Conservation (phyloP, 2,797 vertebrate genomes). For the Pyrocephalus nanus region DNA sequence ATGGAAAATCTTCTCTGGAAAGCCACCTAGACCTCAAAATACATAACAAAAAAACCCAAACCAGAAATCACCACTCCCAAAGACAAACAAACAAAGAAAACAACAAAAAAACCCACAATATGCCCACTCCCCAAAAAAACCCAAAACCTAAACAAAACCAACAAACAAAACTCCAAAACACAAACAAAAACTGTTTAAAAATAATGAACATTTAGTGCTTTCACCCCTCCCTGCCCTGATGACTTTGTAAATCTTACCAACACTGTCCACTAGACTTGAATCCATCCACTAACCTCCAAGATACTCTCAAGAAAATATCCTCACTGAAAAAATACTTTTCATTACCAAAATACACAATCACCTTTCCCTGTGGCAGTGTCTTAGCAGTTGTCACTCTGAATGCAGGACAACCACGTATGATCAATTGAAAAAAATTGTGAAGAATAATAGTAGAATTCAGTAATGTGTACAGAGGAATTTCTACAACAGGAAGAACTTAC, state of each 20-base stretch:
- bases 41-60: not conserved
- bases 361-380: not conserved
- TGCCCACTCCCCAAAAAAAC: not conserved
- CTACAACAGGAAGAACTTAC: not conserved
- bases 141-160: not conserved
- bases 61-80: not conserved
- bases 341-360: not conserved
- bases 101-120: too few species aligned
- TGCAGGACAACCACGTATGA: accelerated
- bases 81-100: not conserved
- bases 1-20: not conserved
- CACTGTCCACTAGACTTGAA: not conserved
- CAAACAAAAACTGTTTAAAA: not conserved
- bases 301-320: not conserved
- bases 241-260: not conserved
- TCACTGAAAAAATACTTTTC: not conserved
- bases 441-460: not conserved
- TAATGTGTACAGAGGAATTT: not conserved
- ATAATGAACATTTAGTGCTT: not conserved
- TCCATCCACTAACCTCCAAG: not conserved
- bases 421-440: accelerated
- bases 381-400: not conserved
- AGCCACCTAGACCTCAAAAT: not conserved
- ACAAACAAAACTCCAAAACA: not conserved
- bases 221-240: not conserved